phyloP scores from a whole-genome alignment of 2,888 invertebrate species.

The Drosophila ustulata region DNA sequence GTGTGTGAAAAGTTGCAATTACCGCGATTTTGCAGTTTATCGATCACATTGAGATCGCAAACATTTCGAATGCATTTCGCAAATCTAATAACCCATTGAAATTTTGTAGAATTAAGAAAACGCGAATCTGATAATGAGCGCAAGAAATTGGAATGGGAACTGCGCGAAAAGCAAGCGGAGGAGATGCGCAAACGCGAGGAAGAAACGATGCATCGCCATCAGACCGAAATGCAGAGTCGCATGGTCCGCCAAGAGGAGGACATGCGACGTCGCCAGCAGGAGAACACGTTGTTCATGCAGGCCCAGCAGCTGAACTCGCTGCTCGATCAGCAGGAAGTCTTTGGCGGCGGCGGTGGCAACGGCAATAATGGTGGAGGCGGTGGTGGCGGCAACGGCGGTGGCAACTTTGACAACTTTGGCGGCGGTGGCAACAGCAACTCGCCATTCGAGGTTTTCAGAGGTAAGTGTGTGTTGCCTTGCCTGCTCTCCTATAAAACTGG shows the following conservation, averaged over 20 bases:
- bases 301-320: slow-evolving; percentile 88
- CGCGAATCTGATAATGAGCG: slow-evolving; percentile 95
- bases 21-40: neutral
- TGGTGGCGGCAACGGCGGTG: slow-evolving; percentile 55
- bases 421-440: slow-evolving; percentile 71
- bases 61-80: neutral
- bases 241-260: slow-evolving; percentile 94
- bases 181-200: slow-evolving; percentile 91
- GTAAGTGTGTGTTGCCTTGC: slow-evolving; percentile 54
- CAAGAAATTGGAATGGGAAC: slow-evolving; percentile 93
- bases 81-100: slow-evolving; percentile 23
- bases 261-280: slow-evolving; percentile 93
- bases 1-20: neutral
- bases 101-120: slow-evolving; percentile 89
- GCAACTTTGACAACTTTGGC: slow-evolving; percentile 73
- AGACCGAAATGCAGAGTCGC: slow-evolving; percentile 91
- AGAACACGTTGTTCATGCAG: slow-evolving; percentile 95
- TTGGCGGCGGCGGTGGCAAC: slow-evolving; percentile 47
- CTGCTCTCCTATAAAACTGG: neutral
- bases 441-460: slow-evolving; percentile 82
- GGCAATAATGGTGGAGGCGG: slow-evolving; percentile 54
- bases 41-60: neutral
- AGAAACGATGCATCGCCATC: slow-evolving; percentile 88
- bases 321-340: slow-evolving; percentile 89
- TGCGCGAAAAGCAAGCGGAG: slow-evolving; percentile 92